Conservation (phyloP, 2,888 invertebrate species). For the Colostygia pectinataria region DNA sequence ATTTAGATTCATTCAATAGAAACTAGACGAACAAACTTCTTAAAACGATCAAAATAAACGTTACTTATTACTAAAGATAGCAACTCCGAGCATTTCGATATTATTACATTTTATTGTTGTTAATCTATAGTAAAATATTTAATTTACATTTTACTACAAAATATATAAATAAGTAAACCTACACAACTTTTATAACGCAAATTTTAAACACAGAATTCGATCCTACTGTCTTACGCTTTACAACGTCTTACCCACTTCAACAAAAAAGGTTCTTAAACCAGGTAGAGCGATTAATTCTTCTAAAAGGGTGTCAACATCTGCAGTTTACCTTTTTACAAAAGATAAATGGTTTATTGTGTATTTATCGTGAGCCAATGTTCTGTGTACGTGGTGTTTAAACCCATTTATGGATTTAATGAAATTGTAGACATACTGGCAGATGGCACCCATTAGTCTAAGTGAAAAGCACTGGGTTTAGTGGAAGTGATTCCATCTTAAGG, state of each 20-base stretch:
- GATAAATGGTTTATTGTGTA: constrained; percentile 13
- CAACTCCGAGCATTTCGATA: neutral
- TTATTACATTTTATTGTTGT: neutral
- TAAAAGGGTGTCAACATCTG: constrained; percentile 18
- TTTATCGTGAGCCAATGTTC: constrained; percentile 1
- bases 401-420: constrained; percentile 1
- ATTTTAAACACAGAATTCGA: neutral
- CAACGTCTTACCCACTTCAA: neutral
- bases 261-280: neutral
- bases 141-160: neutral
- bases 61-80: no score
- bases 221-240: neutral
- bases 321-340: constrained; percentile 4
- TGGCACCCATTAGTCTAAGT: neutral
- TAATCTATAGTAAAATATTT: neutral
- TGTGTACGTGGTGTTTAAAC: neutral
- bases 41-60: no score
- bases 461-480: no score
- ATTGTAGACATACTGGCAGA: neutral
- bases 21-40: neutral
- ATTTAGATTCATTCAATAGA: neutral
- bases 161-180: neutral
- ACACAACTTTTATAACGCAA: neutral
- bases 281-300: neutral
- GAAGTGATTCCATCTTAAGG: no score